Base-by-base conservation (phyloP, 2,797 vertebrate genomes). In the Amniataba percoides region DNA sequence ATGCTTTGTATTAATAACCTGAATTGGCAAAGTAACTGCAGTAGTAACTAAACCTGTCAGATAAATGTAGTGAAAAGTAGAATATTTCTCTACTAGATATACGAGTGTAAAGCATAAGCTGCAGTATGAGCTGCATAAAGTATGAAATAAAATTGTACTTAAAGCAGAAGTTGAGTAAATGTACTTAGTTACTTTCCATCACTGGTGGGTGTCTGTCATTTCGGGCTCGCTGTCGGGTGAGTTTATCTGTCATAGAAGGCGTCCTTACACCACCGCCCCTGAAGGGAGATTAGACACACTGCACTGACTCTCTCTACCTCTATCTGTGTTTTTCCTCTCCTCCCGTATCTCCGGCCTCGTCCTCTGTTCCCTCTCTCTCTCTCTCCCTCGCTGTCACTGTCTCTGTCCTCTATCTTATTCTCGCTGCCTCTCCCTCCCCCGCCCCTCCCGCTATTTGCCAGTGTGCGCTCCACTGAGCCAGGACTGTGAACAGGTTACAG, bases 241-340 rank as follows among this genome's bases (percentile, higher is more conserved):
- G 83, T 91, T 92, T 89, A 89, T 93, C 86, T 81, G 88, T 89
- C 90, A 89, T 65, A 79, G 89, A 83, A 85, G 82, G 80, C 82
- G 56, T 89, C 82, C 87, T 88, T 78, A 86, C 83, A 79, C 80
- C 49, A 71, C 63, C 34, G 55, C 65, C 86, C 90, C 87, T 77
- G 87, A 90, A 84, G 88, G 84, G 72, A 90, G 88, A 94, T 92
- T 92, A 94, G 92, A 88, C 90, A 90, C 88, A 85, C 85, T 77
- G 81, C 78, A 18, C 84, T 80, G 80, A 78, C 82, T 90, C 85
- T 21, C 85, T 85, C 84, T 71, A 21, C 88, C 81, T 74, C 78
- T 25, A 51, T 77, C 83, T 51, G 62, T 18, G 68, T 23, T 42
- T 71, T 27, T 40, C 19, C 55, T 69, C 81, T 61, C 83, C 78